Conservation (phyloP, 2,888 invertebrate species). For the Noctua janthe region DNA sequence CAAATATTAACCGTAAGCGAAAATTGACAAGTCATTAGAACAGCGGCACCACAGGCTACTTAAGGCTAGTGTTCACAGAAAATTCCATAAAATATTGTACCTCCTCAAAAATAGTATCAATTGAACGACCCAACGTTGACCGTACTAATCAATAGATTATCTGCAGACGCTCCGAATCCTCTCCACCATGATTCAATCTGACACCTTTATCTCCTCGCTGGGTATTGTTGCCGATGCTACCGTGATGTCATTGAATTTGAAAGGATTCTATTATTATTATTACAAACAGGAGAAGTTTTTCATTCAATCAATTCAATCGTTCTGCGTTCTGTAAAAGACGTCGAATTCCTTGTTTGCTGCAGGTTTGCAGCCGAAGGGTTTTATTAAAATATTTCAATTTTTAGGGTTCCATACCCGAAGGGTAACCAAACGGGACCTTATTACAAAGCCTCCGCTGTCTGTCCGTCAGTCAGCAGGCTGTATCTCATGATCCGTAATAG, state of each 20-base stretch:
- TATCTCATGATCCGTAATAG: too few species aligned
- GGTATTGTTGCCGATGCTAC: constrained; percentile 25
- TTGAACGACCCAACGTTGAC: constrained; percentile 1
- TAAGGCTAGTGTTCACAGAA: not conserved
- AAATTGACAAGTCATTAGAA: not conserved
- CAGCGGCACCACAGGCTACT: not conserved
- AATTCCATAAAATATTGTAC: too few species aligned
- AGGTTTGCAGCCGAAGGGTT: not conserved
- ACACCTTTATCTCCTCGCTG: constrained; percentile 38
- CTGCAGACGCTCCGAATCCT: constrained; percentile 6
- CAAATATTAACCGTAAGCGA: too few species aligned
- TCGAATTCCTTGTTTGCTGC: not conserved
- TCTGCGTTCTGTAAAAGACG: too few species aligned
- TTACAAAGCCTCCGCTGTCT: too few species aligned
- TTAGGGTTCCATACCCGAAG: too few species aligned
- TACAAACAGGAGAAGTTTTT: constrained; percentile 1
- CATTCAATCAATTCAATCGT: not conserved
- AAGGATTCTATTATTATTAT: constrained; percentile 6
- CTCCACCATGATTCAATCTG: constrained; percentile 21
- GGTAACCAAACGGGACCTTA: too few species aligned
- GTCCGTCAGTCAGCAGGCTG: too few species aligned
- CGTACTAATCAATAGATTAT: constrained; percentile 25
- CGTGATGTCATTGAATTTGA: constrained; percentile 22
- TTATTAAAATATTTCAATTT: too few species aligned
- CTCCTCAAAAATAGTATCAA: not conserved